Conservation (phyloP, 1,140 invertebrate genomes). For the Caenorhabditis latens region DNA sequence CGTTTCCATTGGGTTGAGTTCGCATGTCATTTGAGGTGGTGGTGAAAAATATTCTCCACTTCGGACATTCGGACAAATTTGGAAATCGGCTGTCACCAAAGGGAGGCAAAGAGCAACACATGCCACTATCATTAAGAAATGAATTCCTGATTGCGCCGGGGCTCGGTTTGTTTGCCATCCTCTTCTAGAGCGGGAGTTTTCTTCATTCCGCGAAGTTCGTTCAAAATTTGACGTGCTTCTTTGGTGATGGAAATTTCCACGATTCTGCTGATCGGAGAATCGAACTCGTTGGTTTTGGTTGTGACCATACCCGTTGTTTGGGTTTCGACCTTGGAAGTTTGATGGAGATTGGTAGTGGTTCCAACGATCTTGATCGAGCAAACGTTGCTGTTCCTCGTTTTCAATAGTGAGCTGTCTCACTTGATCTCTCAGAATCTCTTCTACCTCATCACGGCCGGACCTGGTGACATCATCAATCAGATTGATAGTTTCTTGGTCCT, state of each 20-base stretch:
- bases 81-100: not conserved
- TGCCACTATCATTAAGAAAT: not conserved
- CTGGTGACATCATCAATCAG: not conserved
- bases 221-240: not conserved
- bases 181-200: not conserved
- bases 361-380: not conserved
- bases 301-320: not conserved
- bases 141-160: not conserved
- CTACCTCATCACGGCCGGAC: not conserved
- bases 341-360: not conserved
- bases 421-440: not conserved
- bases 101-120: not conserved
- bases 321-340: not conserved
- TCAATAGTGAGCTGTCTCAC: not conserved
- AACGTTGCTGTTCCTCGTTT: not conserved
- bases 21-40: not conserved
- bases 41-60: slow-evolving; percentile 12
- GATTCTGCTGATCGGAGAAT: not conserved
- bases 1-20: not conserved
- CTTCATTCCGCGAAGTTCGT: not conserved
- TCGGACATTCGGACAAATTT: not conserved
- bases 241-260: not conserved
- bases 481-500: not conserved
- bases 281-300: not conserved
- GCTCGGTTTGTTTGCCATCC: not conserved